Evolutionary conservation across 1,140 invertebrate species (phyloP).

Genomic region (fruit fly (Drosophila melanogaster)): Release_6_plus_ISO1_MT NT_037436.4:20973501-20974000

Average conservation of each 20-base stretch:
- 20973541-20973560: slow-evolving; percentile 10
- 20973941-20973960: slow-evolving; percentile 70
- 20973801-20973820: slow-evolving; percentile 69
- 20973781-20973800: slow-evolving; percentile 65
- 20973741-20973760: not conserved
- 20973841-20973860: slow-evolving; percentile 56
- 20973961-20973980: slow-evolving; percentile 57
- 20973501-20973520: slow-evolving; percentile 49
- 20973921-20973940: slow-evolving; percentile 69
- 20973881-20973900: not conserved
- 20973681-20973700: slow-evolving; percentile 51
- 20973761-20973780: slow-evolving; percentile 65
- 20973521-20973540: slow-evolving; percentile 61
- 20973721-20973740: no score
- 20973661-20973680: slow-evolving; percentile 9
- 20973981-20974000: slow-evolving; percentile 44
- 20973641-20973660: slow-evolving; percentile 63
- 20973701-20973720: slow-evolving; percentile 36
- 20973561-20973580: slow-evolving; percentile 52
- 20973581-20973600: slow-evolving; percentile 65
- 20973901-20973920: not conserved
- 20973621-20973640: slow-evolving; percentile 61
- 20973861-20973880: slow-evolving; percentile 15
- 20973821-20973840: slow-evolving; percentile 34
- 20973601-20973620: slow-evolving; percentile 63